Conservation (phyloP, 1,140 invertebrate genomes). For the Globodera rostochiensis region DNA sequence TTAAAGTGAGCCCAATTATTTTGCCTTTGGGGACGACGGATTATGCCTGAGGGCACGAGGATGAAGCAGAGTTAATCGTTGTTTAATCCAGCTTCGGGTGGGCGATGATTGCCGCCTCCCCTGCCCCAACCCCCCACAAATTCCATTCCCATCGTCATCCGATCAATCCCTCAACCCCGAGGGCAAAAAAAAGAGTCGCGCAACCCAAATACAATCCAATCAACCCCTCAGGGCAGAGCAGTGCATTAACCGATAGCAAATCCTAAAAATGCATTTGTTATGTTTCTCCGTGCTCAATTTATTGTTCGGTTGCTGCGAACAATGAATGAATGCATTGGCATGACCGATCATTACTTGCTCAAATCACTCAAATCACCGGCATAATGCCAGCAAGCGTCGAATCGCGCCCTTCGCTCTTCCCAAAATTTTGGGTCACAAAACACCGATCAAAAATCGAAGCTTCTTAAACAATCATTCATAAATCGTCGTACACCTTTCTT, state of each 20-base stretch:
- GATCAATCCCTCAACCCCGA: background rate
- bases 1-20: background rate
- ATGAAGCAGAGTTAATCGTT: background rate
- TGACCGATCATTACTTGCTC: too few relatives aligned
- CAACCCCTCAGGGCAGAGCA: background rate
- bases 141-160: background rate
- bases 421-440: too few relatives aligned
- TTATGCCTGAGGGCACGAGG: background rate
- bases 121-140: background rate
- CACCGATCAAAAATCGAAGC: too few relatives aligned
- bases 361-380: too few relatives aligned
- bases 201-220: background rate
- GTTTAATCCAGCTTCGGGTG: background rate
- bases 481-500: too few relatives aligned
- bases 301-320: too few relatives aligned
- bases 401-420: too few relatives aligned
- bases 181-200: background rate
- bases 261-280: background rate
- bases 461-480: too few relatives aligned
- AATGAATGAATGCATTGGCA: too few relatives aligned
- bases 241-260: background rate
- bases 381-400: too few relatives aligned
- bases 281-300: too few relatives aligned
- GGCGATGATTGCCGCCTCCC: background rate
- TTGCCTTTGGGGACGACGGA: background rate